A percentile compares a stretch with the other conserved stretches of the same genome.
Evolutionary conservation across 2,113 vertebrate genomes (phyloP).

Genomic region (Astur gentilis): DNA sequence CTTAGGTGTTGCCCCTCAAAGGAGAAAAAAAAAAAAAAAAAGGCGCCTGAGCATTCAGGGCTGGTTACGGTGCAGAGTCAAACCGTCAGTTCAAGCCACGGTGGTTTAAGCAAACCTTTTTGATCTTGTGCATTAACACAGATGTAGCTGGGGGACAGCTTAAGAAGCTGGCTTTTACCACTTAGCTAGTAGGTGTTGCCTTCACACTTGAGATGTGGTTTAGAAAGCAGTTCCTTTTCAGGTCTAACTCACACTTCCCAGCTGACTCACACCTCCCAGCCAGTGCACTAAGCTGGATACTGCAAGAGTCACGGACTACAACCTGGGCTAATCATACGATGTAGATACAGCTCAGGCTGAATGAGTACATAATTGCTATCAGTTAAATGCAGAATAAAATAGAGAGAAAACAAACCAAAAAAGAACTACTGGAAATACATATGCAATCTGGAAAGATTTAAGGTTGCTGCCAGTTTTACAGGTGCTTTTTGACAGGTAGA

Average conservation of each 20-base stretch:
- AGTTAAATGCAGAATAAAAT: neutral
- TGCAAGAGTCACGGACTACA: neutral
- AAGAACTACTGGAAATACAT: neutral
- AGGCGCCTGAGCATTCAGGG: neutral
- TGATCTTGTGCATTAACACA: neutral
- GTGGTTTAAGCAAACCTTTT: neutral
- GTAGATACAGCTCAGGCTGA: neutral
- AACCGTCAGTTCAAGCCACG: neutral
- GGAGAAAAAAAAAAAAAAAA: neutral
- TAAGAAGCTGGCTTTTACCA: neutral
- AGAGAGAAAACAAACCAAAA: neutral
- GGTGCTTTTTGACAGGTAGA: neutral
- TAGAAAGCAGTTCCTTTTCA: neutral
- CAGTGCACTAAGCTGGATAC: neutral
- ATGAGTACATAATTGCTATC: neutral
- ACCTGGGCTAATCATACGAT: neutral
- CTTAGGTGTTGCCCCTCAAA: neutral
- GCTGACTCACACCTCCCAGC: neutral
- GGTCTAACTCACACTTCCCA: neutral
- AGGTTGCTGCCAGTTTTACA: neutral
- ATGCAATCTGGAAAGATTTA: neutral
- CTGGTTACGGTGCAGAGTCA: neutral
- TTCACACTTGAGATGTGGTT: constrained; percentile 13
- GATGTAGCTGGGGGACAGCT: neutral
- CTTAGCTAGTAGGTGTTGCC: neutral